phyloP scores from a whole-genome alignment of 1,140 invertebrate genomes.

The Linepithema humile region DNA sequence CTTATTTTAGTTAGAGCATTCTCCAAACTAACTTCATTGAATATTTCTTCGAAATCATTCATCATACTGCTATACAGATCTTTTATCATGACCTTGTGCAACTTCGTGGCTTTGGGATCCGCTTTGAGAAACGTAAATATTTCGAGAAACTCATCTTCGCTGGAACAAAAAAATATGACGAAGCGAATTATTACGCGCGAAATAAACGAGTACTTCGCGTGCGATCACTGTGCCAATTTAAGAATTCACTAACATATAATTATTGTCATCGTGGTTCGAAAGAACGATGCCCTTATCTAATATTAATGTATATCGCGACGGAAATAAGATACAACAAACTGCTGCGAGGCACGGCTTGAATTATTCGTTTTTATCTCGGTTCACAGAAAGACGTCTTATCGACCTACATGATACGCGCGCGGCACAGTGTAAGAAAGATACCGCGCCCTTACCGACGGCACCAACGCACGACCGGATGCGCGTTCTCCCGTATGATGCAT shows the following conservation, averaged over 20 bases:
- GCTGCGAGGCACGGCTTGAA: neutral
- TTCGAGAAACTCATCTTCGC: slow-evolving; percentile 69
- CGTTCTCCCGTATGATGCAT: slow-evolving; percentile 5
- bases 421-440: neutral
- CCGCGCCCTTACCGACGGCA: neutral
- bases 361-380: slow-evolving; percentile 38
- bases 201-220: neutral
- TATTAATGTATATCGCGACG: neutral
- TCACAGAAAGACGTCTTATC: slow-evolving; percentile 25
- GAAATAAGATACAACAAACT: slow-evolving; percentile 2
- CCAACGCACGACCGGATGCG: slow-evolving; percentile 22
- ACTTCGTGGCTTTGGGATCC: slow-evolving; percentile 56
- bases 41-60: slow-evolving; percentile 63
- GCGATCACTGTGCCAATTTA: neutral
- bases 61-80: slow-evolving; percentile 68
- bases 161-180: slow-evolving; percentile 58
- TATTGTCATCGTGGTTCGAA: neutral
- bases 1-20: slow-evolving; percentile 65
- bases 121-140: slow-evolving; percentile 69
- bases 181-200: neutral
- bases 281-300: neutral
- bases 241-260: neutral
- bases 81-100: slow-evolving; percentile 69
- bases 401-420: neutral
- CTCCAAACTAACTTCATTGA: slow-evolving; percentile 64